Percentiles rank a stretch among this genome's conserved stretches.
These are phyloP conservation scores for Adela reaumurella DNA, from an alignment of 2,888 invertebrate species.

Conservation along the genomic window DNA sequence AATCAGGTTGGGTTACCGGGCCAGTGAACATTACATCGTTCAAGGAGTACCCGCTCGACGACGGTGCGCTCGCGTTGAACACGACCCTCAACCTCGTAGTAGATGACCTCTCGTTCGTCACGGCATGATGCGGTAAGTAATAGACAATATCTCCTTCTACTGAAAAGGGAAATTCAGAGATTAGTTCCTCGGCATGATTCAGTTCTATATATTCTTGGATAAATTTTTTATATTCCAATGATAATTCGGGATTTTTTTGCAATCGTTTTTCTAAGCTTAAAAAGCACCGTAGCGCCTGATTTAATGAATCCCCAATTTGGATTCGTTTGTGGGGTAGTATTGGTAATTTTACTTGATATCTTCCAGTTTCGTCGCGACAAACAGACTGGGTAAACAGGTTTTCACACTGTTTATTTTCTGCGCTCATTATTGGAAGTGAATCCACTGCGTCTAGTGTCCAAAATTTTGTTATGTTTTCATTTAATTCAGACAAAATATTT, in stretches of 20 bases:
- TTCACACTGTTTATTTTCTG: no score
- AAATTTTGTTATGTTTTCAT: no score
- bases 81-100: conserved; percentile 17
- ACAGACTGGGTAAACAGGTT: no score
- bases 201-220: conserved; percentile 61
- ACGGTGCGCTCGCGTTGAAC: conserved; percentile 14
- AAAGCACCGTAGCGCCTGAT: neutral
- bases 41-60: conserved; percentile 13
- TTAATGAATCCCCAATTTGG: neutral
- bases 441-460: no score
- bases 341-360: no score
- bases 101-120: conserved; percentile 14
- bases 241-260: neutral
- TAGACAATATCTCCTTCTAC: conserved; percentile 7
- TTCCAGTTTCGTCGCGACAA: no score
- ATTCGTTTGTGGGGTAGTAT: no score
- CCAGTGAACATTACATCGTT: conserved; percentile 16
- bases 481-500: no score
- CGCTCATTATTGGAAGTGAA: no score
- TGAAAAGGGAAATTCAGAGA: neutral
- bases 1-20: conserved; percentile 15
- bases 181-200: conserved; percentile 12
- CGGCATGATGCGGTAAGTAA: conserved; percentile 18
- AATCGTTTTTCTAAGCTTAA: neutral
- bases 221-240: neutral